Evolutionary conservation across 2,797 vertebrate genomes (phyloP), one percentile per base, ranked within the genome.

Genomic region (Sternarchorhynchus goeldii): DNA sequence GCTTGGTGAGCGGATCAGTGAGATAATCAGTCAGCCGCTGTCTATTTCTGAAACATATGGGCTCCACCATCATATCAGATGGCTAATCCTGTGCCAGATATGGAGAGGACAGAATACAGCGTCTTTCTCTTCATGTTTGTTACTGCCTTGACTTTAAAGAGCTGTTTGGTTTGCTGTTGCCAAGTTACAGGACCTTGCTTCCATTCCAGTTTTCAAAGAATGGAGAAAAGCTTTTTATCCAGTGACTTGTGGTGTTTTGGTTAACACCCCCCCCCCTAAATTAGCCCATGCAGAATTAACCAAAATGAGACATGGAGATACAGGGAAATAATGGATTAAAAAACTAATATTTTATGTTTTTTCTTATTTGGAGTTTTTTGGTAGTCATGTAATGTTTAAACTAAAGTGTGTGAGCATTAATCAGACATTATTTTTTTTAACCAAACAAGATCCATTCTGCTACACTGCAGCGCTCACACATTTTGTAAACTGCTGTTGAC

Each of bases 31-130:
- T 63, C 41, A 73, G 39, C n/a, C 36, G 18, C 31, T 29, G 68
- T 73, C 63, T 68, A 31, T 82, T 71, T 78, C 25, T 65, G 59
- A 71, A 57, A 71, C 55, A 71, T 56, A 70, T 29, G 18, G 29
- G 6, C 20, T 29, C 14, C 45, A 45, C 14, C 55, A 77, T 36
- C 53, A n/a, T 71, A 55, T 8, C 55, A 25, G 25, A 14, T 53
- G 39, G 55, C 7, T 71, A 71, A 71, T 58, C 55, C 32, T 36
- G 53, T 6, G 55, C 50, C 2, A 6, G 17, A 17, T 25, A 31
- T 5, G n/a, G 65, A 45, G 17, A 34, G 34, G 17, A 56, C 50
- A n/a, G 10, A 4, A 0, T 17, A 70, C 25, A 57, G 31, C 25
- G 20, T 50, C 14, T 0, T 17, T 0, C 6, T 53, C 39, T 50